These are phyloP conservation scores for Paramuricea clavata DNA, from an alignment of 92 coral and sea anemone genomes.

Conservation along the genomic window DNA sequence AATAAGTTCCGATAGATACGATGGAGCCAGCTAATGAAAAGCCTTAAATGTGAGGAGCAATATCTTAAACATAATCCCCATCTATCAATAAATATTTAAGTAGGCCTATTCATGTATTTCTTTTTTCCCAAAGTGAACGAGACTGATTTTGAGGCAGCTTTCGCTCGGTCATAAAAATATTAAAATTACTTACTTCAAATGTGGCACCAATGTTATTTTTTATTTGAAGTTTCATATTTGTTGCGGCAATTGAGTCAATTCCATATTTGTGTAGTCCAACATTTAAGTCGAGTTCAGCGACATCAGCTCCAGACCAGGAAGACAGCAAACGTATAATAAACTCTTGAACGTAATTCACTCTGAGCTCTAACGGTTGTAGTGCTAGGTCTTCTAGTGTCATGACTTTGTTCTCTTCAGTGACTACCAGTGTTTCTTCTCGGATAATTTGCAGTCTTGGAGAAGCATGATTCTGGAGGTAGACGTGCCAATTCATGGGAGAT, in stretches of 20 bases:
- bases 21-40: too few relatives aligned
- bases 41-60: too few relatives aligned
- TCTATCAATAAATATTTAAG: too few relatives aligned
- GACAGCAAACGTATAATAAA: conserved; percentile 48
- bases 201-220: conserved; percentile 64
- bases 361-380: neutral
- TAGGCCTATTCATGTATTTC: too few relatives aligned
- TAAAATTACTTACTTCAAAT: conserved; percentile 65
- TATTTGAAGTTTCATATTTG: conserved; percentile 65
- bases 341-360: conserved; percentile 36
- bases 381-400: conserved; percentile 51
- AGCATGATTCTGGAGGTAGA: neutral
- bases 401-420: conserved; percentile 46
- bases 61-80: too few relatives aligned
- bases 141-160: too few relatives aligned
- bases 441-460: neutral
- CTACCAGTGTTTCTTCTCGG: conserved; percentile 41
- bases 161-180: too few relatives aligned
- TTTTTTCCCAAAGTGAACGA: too few relatives aligned
- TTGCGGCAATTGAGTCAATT: conserved; percentile 71
- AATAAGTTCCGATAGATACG: too few relatives aligned
- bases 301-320: conserved; percentile 55
- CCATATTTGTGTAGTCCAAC: conserved; percentile 70
- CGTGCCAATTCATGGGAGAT: conserved; percentile 57
- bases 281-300: conserved; percentile 69